Evolutionary conservation across 35 echinoderm and acorn worm genomes (phyloP).

Genomic region (Chiridota heheva): DNA sequence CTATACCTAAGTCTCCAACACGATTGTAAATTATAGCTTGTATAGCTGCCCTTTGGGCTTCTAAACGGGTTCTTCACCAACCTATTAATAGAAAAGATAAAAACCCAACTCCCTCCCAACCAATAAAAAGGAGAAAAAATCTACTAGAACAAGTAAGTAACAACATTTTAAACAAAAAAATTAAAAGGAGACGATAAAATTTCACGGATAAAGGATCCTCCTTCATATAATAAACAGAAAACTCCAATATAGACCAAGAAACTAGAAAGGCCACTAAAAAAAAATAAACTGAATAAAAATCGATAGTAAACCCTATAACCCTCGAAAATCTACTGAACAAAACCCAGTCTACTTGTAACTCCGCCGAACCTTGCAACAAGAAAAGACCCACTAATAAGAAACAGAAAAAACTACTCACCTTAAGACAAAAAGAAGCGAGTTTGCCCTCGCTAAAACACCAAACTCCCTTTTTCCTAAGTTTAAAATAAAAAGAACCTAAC

Average conservation of each 20-base stretch:
- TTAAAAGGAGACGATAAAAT: constrained; percentile 53
- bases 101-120: constrained; percentile 75
- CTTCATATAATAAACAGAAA: constrained; percentile 72
- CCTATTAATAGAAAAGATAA: constrained; percentile 71
- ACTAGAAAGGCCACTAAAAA: constrained; percentile 28
- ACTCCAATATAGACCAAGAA: constrained; percentile 76
- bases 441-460: too few species aligned
- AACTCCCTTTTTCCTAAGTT: too few species aligned
- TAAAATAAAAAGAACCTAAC: too few species aligned
- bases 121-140: constrained; percentile 60
- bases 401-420: too few species aligned
- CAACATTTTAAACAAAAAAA: constrained; percentile 66
- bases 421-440: too few species aligned
- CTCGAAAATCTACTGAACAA: background rate
- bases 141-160: constrained; percentile 48
- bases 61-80: constrained; percentile 57
- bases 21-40: constrained; percentile 76
- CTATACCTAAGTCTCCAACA: constrained; percentile 67
- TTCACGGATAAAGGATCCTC: constrained; percentile 22
- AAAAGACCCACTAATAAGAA: too few species aligned
- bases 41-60: constrained; percentile 48
- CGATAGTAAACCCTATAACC: background rate
- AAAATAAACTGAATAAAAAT: constrained; percentile 42
- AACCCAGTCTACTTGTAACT: background rate
- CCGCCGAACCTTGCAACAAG: too few species aligned